Percentiles rank a stretch among this genome's conserved stretches.
phyloP scores from a whole-genome alignment of 2,113 vertebrate genomes.

The Miniopterus natalensis region DNA sequence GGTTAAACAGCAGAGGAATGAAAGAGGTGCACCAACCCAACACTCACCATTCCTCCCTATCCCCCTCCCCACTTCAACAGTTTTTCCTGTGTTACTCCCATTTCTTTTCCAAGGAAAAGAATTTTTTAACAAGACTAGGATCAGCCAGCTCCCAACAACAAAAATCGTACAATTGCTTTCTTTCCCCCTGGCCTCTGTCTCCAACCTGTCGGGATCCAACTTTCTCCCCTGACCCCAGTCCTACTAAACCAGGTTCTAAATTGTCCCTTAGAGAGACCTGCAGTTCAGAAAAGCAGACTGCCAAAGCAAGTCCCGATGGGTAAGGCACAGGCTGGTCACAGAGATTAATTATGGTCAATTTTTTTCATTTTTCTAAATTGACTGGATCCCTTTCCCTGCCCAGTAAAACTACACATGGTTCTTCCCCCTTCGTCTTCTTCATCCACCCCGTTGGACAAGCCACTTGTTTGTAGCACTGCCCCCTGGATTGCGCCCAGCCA shows the following conservation, averaged over 20 bases:
- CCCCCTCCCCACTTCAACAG: neutral
- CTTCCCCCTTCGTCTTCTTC: neutral
- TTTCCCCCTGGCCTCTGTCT: neutral
- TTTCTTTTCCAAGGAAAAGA: conserved; percentile 16
- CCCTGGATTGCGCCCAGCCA: neutral
- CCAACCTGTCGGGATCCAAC: neutral
- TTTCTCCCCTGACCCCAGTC: neutral
- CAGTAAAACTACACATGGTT: neutral
- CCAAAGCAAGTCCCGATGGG: neutral
- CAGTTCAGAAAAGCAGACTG: neutral
- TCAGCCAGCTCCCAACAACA: neutral
- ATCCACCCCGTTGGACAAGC: neutral
- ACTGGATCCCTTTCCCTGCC: neutral
- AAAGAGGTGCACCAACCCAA: neutral
- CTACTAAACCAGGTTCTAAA: neutral
- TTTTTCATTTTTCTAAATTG: neutral
- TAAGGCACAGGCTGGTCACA: neutral
- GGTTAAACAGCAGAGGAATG: neutral
- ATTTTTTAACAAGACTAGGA: neutral
- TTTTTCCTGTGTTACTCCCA: neutral
- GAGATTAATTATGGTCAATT: neutral
- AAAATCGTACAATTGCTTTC: neutral
- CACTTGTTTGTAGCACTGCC: neutral
- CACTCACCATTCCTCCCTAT: neutral
- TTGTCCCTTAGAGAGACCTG: neutral